Conservation (phyloP, 1,140 invertebrate species). For the Oryctes rhinoceros region DNA sequence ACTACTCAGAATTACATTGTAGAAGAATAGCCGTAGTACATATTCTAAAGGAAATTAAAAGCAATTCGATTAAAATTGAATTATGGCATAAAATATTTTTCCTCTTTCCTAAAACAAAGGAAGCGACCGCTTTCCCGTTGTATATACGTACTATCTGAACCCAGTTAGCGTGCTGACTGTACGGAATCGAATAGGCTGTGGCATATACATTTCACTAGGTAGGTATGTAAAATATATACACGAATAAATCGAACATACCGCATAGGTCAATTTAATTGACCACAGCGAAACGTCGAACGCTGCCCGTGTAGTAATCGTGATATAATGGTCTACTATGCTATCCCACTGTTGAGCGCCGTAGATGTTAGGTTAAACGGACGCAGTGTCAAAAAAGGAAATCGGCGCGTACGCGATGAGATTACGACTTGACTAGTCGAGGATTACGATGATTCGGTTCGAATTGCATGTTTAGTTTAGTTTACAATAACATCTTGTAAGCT, state of each 20-base stretch:
- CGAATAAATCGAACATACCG: slow-evolving; percentile 9
- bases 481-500: background rate
- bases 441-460: background rate
- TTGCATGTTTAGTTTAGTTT: background rate
- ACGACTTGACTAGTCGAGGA: background rate
- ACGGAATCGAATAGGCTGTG: no score
- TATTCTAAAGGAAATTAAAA: no score
- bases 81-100: no score
- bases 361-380: background rate
- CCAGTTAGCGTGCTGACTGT: no score
- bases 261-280: slow-evolving; percentile 15
- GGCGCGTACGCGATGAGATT: background rate
- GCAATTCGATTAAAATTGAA: no score
- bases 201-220: background rate
- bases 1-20: no score
- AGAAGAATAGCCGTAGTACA: no score
- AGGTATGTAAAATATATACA: slow-evolving; percentile 14
- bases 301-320: background rate
- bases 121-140: no score
- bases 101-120: no score
- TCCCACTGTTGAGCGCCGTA: background rate
- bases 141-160: no score
- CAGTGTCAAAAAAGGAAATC: background rate
- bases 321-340: background rate
- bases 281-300: background rate